Conservation (phyloP, 2,888 invertebrate species). For the Papilio protenor region DNA sequence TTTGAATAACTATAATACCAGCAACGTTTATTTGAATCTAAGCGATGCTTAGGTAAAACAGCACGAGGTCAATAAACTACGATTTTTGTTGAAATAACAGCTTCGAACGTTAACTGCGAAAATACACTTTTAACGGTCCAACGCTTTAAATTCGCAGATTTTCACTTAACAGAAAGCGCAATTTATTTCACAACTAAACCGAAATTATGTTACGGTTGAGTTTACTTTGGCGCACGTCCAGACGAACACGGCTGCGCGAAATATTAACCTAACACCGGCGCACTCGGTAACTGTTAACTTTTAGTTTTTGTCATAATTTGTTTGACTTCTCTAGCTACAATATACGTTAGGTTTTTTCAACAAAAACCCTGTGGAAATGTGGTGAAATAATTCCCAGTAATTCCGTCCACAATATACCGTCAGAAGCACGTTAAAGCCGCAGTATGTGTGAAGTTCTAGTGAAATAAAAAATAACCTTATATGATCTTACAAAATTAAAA, state of each 20-base stretch:
- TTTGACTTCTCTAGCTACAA: slow-evolving; percentile 16
- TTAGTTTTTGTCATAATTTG: slow-evolving; percentile 39
- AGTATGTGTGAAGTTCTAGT: neutral
- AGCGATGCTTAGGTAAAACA: neutral
- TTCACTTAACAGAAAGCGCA: slow-evolving; percentile 36
- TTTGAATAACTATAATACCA: neutral
- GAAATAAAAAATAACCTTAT: neutral
- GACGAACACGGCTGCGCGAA: slow-evolving; percentile 46
- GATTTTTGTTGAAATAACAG: neutral
- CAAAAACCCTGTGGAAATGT: slow-evolving; percentile 1
- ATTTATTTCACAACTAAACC: slow-evolving; percentile 74
- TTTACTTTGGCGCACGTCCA: slow-evolving; percentile 74
- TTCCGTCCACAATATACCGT: neutral
- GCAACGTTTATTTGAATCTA: neutral
- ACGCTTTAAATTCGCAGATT: slow-evolving; percentile 21
- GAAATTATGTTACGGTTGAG: slow-evolving; percentile 76
- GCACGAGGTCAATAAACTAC: slow-evolving; percentile 1
- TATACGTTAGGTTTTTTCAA: slow-evolving; percentile 14
- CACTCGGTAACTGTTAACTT: slow-evolving; percentile 51
- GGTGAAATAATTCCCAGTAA: neutral
- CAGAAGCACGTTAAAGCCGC: neutral
- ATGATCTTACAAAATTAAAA: neutral
- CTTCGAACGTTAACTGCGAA: slow-evolving; percentile 7
- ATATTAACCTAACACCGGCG: slow-evolving; percentile 59
- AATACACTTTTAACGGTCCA: slow-evolving; percentile 9